Conservation (phyloP, 1,140 invertebrate species). For the Cataglyphis hispanica region DNA sequence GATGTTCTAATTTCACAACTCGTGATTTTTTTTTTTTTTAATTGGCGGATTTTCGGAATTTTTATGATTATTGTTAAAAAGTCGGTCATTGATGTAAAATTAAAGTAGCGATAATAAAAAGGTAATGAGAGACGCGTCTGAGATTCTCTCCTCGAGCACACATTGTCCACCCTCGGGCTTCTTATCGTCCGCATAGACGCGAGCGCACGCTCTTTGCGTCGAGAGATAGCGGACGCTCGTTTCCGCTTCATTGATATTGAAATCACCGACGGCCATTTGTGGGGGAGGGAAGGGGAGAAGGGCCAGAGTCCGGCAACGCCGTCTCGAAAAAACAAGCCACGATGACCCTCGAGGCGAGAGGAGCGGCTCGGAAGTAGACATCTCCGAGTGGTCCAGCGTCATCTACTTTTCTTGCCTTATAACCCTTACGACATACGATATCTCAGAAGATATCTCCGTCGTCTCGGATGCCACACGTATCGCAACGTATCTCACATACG, state of each 20-base stretch:
- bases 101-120: neutral
- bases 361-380: slow-evolving; percentile 70
- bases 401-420: slow-evolving; percentile 62
- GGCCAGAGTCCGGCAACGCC: slow-evolving; percentile 46
- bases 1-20: slow-evolving; percentile 7
- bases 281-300: neutral
- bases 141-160: neutral
- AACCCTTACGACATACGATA: slow-evolving; percentile 62
- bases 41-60: too few species aligned
- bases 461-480: neutral
- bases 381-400: slow-evolving; percentile 58
- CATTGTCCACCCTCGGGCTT: slow-evolving; percentile 1
- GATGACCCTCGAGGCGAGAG: slow-evolving; percentile 67
- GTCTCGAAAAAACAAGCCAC: slow-evolving; percentile 71
- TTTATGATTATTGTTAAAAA: neutral
- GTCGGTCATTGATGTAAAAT: neutral
- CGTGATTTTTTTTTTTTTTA: neutral
- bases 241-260: slow-evolving; percentile 72
- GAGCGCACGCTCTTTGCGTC: slow-evolving; percentile 23
- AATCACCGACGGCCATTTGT: slow-evolving; percentile 58
- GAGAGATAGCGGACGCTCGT: slow-evolving; percentile 45
- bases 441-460: slow-evolving; percentile 30
- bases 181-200: slow-evolving; percentile 43
- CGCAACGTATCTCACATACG: neutral
- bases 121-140: neutral